phyloP scores from a whole-genome alignment of 2,888 invertebrate genomes.

The Hipparchia sbordonii region DNA sequence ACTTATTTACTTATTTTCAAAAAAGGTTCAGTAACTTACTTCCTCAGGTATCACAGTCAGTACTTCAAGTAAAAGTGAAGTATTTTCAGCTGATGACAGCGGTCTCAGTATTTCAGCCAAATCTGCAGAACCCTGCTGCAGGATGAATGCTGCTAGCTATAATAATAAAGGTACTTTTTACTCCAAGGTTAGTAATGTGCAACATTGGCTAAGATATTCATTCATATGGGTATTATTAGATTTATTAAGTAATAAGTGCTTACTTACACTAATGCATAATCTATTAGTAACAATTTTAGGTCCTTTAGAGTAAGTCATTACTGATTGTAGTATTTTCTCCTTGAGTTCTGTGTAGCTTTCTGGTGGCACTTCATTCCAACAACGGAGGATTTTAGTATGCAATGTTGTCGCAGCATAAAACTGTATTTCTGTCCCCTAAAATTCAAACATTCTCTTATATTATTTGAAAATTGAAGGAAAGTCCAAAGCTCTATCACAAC shows the following conservation, averaged over 20 bases:
- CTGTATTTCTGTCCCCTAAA: constrained; percentile 93
- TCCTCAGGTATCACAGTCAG: constrained; percentile 94
- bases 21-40: constrained; percentile 69
- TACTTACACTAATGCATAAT: constrained; percentile 92
- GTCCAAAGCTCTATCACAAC: not conserved
- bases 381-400: constrained; percentile 93
- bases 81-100: constrained; percentile 80
- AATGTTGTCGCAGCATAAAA: constrained; percentile 96
- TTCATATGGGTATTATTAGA: too few relatives aligned
- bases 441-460: constrained; percentile 37
- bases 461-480: not conserved
- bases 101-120: constrained; percentile 88
- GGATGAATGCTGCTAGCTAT: constrained; percentile 92
- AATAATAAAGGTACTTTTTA: constrained; percentile 45
- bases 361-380: constrained; percentile 93
- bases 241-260: not conserved
- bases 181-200: not conserved
- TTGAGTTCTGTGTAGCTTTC: constrained; percentile 90
- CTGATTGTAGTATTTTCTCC: constrained; percentile 89
- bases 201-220: too few relatives aligned
- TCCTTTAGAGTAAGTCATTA: constrained; percentile 89
- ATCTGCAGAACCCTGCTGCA: constrained; percentile 86
- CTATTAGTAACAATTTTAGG: constrained; percentile 93
- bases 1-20: not conserved
- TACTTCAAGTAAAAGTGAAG: constrained; percentile 87